Percentiles rank a stretch among this genome's conserved stretches.
These are phyloP conservation scores for Paracanthobrama guichenoti DNA, from an alignment of 2,113 vertebrate genomes.

Conservation along the genomic window DNA sequence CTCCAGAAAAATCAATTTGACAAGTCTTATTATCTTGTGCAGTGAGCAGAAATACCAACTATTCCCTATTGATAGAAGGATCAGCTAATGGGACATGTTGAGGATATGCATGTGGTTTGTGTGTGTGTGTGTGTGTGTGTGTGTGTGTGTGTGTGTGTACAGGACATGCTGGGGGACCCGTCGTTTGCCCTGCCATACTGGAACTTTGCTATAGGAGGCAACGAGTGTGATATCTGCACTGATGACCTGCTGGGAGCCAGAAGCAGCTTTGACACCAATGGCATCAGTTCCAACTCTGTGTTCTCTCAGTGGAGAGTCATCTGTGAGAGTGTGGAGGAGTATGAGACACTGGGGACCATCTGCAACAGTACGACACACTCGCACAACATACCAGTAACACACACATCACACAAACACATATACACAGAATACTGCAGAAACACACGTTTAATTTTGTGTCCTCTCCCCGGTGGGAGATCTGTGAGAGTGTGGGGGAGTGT, in stretches of 20 bases:
- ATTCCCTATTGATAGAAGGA: not conserved
- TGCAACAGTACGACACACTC: slow-evolving; percentile 88
- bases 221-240: slow-evolving; percentile 88
- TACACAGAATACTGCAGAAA: slow-evolving; percentile 17
- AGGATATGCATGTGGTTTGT: not conserved
- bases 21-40: slow-evolving; percentile 16
- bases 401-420: slow-evolving; percentile 12
- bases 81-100: not conserved
- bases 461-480: slow-evolving; percentile 88
- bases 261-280: slow-evolving; percentile 83
- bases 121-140: not conserved
- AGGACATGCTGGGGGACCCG: slow-evolving; percentile 88
- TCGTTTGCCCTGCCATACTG: slow-evolving; percentile 92
- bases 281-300: slow-evolving; percentile 87
- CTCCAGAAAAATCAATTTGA: slow-evolving; percentile 5
- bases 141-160: slow-evolving; percentile 21
- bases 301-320: slow-evolving; percentile 92
- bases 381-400: slow-evolving; percentile 41
- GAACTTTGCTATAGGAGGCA: slow-evolving; percentile 95
- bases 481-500: slow-evolving; percentile 89
- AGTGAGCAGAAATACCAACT: slow-evolving; percentile 21
- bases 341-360: slow-evolving; percentile 89
- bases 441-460: slow-evolving; percentile 65
- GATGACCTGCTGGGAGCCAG: slow-evolving; percentile 90
- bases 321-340: slow-evolving; percentile 90